phyloP scores from a whole-genome alignment of 2,888 invertebrate species.

The Ypsolopha sequella region DNA sequence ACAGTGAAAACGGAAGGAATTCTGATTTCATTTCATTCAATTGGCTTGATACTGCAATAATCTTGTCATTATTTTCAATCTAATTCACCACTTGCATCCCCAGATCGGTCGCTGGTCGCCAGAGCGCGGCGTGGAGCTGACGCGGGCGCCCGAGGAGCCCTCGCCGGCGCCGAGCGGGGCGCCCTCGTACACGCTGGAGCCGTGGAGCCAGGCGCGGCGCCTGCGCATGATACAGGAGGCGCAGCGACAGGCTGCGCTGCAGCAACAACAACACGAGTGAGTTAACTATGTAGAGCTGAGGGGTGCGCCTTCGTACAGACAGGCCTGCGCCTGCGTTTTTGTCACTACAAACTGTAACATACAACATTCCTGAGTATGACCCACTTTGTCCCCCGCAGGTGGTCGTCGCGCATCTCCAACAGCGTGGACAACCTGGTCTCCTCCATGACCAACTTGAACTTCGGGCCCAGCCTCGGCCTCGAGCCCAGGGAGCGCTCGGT shows the following conservation, averaged over 20 bases:
- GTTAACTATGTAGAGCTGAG: background rate
- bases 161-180: conserved; percentile 26
- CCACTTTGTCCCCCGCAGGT: conserved; percentile 21
- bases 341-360: background rate
- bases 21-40: no score
- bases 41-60: no score
- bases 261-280: conserved; percentile 11
- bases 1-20: no score
- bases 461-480: conserved; percentile 18
- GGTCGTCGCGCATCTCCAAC: conserved; percentile 29
- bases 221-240: conserved; percentile 62
- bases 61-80: no score
- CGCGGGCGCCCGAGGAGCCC: conserved; percentile 40
- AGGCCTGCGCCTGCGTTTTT: no score
- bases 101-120: conserved; percentile 54
- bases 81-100: background rate
- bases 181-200: conserved; percentile 57
- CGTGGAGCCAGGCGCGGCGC: conserved; percentile 57
- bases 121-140: conserved; percentile 53
- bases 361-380: no score
- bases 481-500: conserved; percentile 21
- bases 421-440: conserved; percentile 33
- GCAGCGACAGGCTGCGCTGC: conserved; percentile 34
- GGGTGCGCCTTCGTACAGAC: background rate
- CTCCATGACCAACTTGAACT: conserved; percentile 31